phyloP scores from a whole-genome alignment of 1,140 invertebrate species.

The Saxidomus purpurata region DNA sequence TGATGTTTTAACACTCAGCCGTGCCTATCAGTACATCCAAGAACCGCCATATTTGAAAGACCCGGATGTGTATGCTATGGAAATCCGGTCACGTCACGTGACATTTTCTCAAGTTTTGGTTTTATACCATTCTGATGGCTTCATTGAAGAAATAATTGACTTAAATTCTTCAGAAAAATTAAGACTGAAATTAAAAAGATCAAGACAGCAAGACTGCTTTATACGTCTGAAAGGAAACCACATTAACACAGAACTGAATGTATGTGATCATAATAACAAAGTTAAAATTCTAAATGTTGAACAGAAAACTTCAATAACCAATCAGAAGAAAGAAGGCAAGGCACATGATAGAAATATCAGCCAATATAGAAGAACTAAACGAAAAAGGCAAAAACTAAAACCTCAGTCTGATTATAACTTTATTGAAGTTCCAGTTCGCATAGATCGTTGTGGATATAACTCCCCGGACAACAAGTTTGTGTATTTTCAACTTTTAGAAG shows the following conservation, averaged over 20 bases:
- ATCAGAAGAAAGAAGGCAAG: no score
- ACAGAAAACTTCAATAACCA: no score
- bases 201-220: neutral
- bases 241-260: neutral
- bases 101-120: slow-evolving; percentile 5
- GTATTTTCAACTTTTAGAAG: neutral
- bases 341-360: no score
- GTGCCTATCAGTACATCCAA: neutral
- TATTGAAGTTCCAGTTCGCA: neutral
- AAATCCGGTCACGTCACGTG: neutral
- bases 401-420: neutral
- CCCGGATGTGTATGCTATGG: neutral
- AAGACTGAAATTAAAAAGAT: neutral
- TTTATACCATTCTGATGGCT: neutral
- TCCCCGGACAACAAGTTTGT: neutral
- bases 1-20: neutral
- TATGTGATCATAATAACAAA: neutral
- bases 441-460: slow-evolving; percentile 21
- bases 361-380: neutral
- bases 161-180: neutral
- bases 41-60: slow-evolving; percentile 20
- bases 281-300: no score
- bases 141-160: slow-evolving; percentile 8
- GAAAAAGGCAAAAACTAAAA: neutral
- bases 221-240: neutral